Conservation (phyloP, 2,888 invertebrate species). For the Drosophila pseudotalamancana region DNA sequence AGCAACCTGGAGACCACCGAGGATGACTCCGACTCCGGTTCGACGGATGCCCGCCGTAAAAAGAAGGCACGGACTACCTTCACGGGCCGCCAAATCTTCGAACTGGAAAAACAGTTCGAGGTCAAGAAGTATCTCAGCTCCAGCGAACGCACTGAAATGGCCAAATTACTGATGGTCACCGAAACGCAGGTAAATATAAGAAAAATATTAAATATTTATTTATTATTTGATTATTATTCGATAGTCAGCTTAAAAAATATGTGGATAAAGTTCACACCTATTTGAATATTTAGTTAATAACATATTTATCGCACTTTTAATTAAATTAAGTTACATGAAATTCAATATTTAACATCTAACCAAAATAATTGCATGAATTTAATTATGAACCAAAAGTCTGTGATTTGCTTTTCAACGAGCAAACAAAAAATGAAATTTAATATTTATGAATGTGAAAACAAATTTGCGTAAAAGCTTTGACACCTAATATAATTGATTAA, state of each 20-base stretch:
- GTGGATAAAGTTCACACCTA: neutral
- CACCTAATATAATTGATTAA: slow-evolving; percentile 6
- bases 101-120: slow-evolving; percentile 97
- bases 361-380: slow-evolving; percentile 14
- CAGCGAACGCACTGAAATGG: slow-evolving; percentile 97
- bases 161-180: slow-evolving; percentile 95
- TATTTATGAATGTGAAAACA: slow-evolving; percentile 16
- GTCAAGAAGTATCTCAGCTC: slow-evolving; percentile 98
- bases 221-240: neutral
- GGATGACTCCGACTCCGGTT: slow-evolving; percentile 85
- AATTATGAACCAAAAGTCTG: slow-evolving; percentile 9
- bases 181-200: slow-evolving; percentile 93
- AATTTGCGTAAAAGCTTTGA: neutral
- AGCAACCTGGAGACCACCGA: slow-evolving; percentile 83
- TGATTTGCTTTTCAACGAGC: neutral
- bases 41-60: slow-evolving; percentile 86
- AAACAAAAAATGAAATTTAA: neutral
- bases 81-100: slow-evolving; percentile 97
- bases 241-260: neutral
- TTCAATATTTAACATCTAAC: slow-evolving; percentile 9
- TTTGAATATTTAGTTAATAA: slow-evolving; percentile 18
- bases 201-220: neutral
- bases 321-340: slow-evolving; percentile 15
- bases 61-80: slow-evolving; percentile 97
- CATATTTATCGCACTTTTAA: slow-evolving; percentile 8